Percentiles rank a stretch among this genome's conserved stretches.
Evolutionary conservation across 2,888 invertebrate genomes (phyloP).

Genomic region (Hyles lineata): DNA sequence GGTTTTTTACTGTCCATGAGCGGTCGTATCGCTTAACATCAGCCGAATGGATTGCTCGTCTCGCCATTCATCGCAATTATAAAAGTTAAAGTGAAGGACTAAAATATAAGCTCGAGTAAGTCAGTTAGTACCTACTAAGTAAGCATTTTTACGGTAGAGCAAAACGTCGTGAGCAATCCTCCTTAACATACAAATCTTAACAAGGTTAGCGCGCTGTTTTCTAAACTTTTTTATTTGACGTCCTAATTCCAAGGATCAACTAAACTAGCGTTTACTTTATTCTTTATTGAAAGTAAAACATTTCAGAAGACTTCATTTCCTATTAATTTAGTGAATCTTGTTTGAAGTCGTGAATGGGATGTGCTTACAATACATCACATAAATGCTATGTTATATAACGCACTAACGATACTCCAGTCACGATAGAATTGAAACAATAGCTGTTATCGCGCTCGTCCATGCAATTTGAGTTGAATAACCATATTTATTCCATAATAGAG

Average conservation of each 20-base stretch:
- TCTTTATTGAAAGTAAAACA: background rate
- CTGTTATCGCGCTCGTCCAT: background rate
- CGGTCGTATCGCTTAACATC: no score
- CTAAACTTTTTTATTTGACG: no score
- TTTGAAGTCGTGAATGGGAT: background rate
- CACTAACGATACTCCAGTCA: conserved; percentile 1
- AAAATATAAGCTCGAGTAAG: no score
- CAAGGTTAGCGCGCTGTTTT: no score
- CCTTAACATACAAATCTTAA: no score
- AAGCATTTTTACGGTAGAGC: no score
- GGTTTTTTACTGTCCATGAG: no score
- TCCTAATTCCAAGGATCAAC: background rate
- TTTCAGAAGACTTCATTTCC: background rate
- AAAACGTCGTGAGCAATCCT: no score
- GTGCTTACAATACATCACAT: background rate
- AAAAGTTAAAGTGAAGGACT: no score
- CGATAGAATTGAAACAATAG: conserved; percentile 16
- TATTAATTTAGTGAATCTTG: background rate
- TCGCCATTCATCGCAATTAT: no score
- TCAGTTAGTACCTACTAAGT: no score
- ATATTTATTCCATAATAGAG: background rate
- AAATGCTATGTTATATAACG: conserved; percentile 5
- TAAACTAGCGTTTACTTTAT: background rate
- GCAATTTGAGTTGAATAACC: conserved; percentile 5
- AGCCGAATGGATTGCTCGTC: no score